Evolutionary conservation across 2,113 vertebrate species (phyloP).

Genomic region (Corvus cornix): DNA sequence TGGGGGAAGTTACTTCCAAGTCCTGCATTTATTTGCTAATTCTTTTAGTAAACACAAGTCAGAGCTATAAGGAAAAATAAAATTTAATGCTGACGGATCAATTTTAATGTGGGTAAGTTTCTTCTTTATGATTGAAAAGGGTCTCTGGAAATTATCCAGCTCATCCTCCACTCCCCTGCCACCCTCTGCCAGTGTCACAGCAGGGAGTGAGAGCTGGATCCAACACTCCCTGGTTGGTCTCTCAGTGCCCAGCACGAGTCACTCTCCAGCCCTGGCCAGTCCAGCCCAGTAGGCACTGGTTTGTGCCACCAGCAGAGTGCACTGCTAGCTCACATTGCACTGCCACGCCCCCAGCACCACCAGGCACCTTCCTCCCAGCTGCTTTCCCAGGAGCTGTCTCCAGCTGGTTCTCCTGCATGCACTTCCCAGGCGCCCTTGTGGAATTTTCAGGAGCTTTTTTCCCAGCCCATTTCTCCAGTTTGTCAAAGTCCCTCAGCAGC

Average conservation of each 20-base stretch:
- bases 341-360: neutral
- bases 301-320: neutral
- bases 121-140: neutral
- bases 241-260: fast-evolving
- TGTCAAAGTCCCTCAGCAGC: neutral
- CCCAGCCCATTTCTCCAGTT: neutral
- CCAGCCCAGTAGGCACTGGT: neutral
- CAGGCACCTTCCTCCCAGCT: neutral
- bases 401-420: neutral
- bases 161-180: neutral
- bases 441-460: neutral
- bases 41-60: neutral
- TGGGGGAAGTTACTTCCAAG: neutral
- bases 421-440: neutral
- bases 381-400: neutral
- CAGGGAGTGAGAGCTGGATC: neutral
- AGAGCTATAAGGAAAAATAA: neutral
- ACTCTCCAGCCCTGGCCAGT: neutral
- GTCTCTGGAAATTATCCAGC: neutral
- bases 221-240: neutral
- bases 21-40: neutral
- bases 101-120: fast-evolving
- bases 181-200: neutral
- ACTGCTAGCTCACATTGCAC: neutral
- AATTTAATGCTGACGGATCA: neutral